These are phyloP conservation scores for Myathropa florea DNA, from an alignment of 2,888 invertebrate genomes.

Conservation along the genomic window DNA sequence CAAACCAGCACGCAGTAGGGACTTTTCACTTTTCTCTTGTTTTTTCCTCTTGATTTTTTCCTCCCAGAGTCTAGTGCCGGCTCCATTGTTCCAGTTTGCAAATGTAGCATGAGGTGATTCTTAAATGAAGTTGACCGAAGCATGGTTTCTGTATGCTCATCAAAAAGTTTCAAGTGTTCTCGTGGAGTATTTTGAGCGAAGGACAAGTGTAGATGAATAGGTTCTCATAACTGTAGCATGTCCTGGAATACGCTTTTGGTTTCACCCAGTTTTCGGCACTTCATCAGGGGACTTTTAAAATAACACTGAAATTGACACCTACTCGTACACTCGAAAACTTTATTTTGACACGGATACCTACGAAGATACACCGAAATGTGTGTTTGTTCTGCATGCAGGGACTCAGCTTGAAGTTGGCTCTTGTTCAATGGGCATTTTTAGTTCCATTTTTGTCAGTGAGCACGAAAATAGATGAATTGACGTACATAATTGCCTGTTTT, in stretches of 20 bases:
- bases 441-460: too few species aligned
- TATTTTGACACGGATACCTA: too few species aligned
- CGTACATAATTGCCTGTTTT: too few species aligned
- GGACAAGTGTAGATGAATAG: background rate
- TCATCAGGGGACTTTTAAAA: background rate
- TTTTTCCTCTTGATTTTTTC: background rate
- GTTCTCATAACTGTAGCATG: background rate
- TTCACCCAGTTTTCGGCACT: background rate
- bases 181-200: background rate
- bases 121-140: background rate
- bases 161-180: background rate
- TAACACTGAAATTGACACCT: background rate
- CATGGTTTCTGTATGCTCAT: background rate
- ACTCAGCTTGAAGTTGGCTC: background rate
- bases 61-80: background rate
- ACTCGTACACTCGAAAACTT: background rate
- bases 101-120: background rate
- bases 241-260: background rate
- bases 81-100: background rate
- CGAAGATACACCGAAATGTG: too few species aligned
- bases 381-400: background rate
- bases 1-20: background rate
- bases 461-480: too few species aligned
- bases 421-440: too few species aligned
- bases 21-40: background rate